These are phyloP conservation scores for Macropus fuliginosus DNA, from an alignment of 2,797 vertebrate species.

Conservation along the genomic window DNA sequence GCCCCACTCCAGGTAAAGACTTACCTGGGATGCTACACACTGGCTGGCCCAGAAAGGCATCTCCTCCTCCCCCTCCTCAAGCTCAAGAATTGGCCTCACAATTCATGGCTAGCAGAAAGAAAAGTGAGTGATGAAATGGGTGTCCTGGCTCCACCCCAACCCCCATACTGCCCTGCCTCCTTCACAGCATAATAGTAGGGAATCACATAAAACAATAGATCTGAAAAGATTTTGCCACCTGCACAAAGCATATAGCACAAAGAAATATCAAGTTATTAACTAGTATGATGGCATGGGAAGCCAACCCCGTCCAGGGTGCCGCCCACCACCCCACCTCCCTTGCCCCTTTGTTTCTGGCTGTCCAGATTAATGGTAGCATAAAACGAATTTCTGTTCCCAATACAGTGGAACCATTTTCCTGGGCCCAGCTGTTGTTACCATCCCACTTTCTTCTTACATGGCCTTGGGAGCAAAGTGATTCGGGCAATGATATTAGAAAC, in stretches of 20 bases:
- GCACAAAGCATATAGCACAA: not conserved
- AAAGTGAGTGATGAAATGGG: not conserved
- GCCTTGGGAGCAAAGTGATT: constrained; percentile 39
- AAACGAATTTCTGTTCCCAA: not conserved
- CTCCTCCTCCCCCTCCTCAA: not conserved
- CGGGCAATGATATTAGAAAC: constrained; percentile 7
- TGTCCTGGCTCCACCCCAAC: not conserved
- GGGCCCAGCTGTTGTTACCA: constrained; percentile 29
- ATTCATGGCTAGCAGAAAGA: not conserved
- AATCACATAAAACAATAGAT: not conserved
- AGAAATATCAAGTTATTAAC: not conserved
- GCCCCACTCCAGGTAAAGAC: not conserved
- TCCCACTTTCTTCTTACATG: not conserved
- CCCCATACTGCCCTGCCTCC: not conserved
- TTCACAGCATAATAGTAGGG: not conserved
- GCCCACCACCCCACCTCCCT: not conserved
- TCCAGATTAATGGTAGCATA: not conserved
- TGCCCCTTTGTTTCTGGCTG: not conserved
- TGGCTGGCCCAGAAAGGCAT: not conserved
- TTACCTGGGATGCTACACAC: not conserved
- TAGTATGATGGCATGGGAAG: not conserved
- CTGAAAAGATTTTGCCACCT: fast-evolving
- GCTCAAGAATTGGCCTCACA: not conserved
- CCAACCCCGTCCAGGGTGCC: too few relatives aligned
- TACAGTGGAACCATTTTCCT: not conserved